A percentile compares a stretch with the other conserved stretches of the same genome.
These are phyloP conservation scores for Coenobita brevimanus DNA, from an alignment of 1,140 invertebrate species.

Conservation along the genomic window DNA sequence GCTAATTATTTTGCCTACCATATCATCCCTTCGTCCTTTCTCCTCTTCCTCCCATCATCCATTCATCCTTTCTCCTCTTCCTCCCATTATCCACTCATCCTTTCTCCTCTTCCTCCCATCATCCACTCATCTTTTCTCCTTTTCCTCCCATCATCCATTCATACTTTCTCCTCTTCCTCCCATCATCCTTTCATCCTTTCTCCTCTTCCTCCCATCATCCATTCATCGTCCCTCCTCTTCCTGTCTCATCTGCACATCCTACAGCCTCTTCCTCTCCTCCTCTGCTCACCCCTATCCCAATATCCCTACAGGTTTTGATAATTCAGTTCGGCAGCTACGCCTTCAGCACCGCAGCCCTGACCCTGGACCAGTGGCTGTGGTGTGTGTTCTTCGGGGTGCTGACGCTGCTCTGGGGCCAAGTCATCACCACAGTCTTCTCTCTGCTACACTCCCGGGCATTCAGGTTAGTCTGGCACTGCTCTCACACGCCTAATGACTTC, in stretches of 20 bases:
- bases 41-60: background rate
- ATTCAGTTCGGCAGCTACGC: conserved; percentile 79
- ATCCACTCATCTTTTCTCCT: background rate
- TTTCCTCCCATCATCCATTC: background rate
- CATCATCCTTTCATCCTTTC: background rate
- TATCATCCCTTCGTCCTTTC: background rate
- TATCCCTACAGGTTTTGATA: conserved; percentile 76
- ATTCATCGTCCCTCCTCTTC: background rate
- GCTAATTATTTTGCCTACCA: too few relatives aligned
- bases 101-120: background rate
- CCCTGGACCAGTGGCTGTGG: conserved; percentile 81
- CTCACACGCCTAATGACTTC: too few relatives aligned
- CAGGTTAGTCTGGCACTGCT: too few relatives aligned
- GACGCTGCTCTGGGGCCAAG: conserved; percentile 38
- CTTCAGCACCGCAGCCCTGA: conserved; percentile 78
- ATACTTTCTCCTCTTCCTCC: background rate
- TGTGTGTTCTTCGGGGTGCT: conserved; percentile 72
- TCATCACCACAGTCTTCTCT: conserved; percentile 21
- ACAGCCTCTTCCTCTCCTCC: background rate
- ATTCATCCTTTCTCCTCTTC: background rate
- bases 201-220: background rate
- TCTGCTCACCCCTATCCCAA: background rate
- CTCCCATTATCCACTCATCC: background rate
- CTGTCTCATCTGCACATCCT: background rate
- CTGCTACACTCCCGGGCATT: too few relatives aligned